Evolutionary conservation across 2,888 invertebrate species (phyloP).

Genomic region (Mythimna ferrago): DNA sequence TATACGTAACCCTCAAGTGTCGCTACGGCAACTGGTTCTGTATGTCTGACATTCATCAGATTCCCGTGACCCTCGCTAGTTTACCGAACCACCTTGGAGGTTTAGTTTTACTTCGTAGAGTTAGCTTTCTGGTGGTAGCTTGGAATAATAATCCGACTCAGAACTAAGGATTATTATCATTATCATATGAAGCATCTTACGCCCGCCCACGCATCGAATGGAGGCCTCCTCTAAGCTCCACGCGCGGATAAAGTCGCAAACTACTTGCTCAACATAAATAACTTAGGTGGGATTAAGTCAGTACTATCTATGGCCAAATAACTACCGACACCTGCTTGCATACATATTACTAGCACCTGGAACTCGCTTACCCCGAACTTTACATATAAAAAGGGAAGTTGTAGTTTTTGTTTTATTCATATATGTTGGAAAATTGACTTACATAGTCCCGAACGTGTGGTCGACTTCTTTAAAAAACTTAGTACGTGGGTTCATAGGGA

Average conservation of each 20-base stretch:
- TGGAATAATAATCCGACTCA: constrained; percentile 32
- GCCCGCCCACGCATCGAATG: constrained; percentile 12
- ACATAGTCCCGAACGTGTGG: constrained; percentile 60
- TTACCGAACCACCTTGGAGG: too few relatives aligned
- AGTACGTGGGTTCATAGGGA: constrained; percentile 56
- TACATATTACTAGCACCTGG: constrained; percentile 53
- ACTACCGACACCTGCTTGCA: constrained; percentile 42
- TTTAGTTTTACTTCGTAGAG: not conserved
- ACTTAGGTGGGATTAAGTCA: constrained; percentile 24
- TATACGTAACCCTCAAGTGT: too few relatives aligned
- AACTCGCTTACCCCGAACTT: constrained; percentile 48
- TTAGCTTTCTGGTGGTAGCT: constrained; percentile 16
- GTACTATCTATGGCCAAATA: constrained; percentile 30
- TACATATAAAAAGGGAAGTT: constrained; percentile 55
- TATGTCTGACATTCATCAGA: too few relatives aligned
- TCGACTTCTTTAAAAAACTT: constrained; percentile 63
- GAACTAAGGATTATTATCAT: constrained; percentile 35
- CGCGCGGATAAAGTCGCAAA: constrained; percentile 41
- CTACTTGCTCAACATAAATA: constrained; percentile 37
- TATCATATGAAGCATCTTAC: constrained; percentile 46
- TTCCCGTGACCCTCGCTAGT: too few relatives aligned
- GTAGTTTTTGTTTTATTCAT: constrained; percentile 61
- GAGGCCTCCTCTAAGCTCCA: constrained; percentile 35
- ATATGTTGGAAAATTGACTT: constrained; percentile 61
- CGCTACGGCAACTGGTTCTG: too few relatives aligned